These are phyloP conservation scores for Dipus sagitta DNA, from an alignment of 2,797 vertebrate genomes.

Conservation along the genomic window DNA sequence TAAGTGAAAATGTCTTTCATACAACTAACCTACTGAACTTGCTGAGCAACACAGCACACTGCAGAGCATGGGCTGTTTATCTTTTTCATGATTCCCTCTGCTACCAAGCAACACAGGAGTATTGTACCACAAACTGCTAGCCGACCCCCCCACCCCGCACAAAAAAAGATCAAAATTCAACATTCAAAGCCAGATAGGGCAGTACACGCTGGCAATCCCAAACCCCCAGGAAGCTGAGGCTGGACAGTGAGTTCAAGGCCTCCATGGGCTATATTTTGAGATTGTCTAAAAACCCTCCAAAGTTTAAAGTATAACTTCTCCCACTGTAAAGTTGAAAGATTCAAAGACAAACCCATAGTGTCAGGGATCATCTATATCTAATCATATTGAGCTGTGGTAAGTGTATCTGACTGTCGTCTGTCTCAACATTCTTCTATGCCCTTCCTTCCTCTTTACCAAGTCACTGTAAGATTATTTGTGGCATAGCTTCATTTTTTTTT, in stretches of 20 bases:
- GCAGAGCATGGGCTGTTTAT: background rate
- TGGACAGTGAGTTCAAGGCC: background rate
- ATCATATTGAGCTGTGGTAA: background rate
- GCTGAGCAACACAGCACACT: background rate
- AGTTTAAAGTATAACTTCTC: background rate
- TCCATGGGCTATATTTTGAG: background rate
- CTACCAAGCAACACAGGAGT: background rate
- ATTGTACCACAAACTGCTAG: background rate
- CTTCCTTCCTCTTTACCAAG: background rate
- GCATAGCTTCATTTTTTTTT: background rate
- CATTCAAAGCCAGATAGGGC: background rate
- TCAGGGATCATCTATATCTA: background rate
- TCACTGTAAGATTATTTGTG: background rate
- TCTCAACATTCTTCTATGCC: background rate
- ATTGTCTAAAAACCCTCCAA: background rate
- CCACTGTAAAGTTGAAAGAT: background rate
- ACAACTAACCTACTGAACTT: background rate
- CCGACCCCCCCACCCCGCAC: background rate
- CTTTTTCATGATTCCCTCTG: background rate
- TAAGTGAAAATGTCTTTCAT: background rate
- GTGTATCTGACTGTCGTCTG: background rate
- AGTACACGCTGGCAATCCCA: background rate
- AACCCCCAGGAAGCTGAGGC: background rate
- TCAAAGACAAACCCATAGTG: background rate
- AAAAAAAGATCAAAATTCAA: constrained; percentile 12